Evolutionary conservation across 1,140 invertebrate species (phyloP).

Genomic region (Planococcus citri): DNA sequence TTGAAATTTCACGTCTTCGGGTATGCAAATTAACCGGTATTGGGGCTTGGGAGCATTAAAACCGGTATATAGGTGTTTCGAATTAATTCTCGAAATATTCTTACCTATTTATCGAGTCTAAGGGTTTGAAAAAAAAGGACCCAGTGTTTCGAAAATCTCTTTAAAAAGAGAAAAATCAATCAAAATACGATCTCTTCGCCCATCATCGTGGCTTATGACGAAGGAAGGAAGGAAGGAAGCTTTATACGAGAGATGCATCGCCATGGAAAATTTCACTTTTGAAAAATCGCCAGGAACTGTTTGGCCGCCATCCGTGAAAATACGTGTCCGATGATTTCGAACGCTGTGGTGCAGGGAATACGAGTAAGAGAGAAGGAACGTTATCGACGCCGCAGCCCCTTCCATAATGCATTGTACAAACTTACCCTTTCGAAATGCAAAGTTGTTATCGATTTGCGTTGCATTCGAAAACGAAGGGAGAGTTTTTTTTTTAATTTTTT

Average conservation of each 20-base stretch:
- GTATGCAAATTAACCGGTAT: too few relatives aligned
- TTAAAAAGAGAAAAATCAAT: not conserved
- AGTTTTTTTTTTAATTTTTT: slow-evolving; percentile 10
- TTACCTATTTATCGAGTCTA: too few relatives aligned
- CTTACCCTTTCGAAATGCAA: slow-evolving; percentile 14
- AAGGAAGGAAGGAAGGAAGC: too few relatives aligned
- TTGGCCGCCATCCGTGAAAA: not conserved
- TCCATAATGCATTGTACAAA: not conserved
- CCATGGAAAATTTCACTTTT: not conserved
- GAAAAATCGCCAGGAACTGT: too few relatives aligned
- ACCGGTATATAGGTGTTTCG: too few relatives aligned
- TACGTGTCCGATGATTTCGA: not conserved
- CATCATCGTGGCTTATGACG: not conserved
- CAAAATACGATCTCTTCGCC: not conserved
- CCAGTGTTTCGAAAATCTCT: too few relatives aligned
- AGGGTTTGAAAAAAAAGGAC: too few relatives aligned
- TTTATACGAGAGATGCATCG: too few relatives aligned
- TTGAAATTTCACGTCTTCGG: too few relatives aligned
- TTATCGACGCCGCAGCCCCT: not conserved
- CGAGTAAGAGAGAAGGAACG: not conserved
- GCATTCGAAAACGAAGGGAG: slow-evolving; percentile 13
- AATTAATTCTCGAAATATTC: too few relatives aligned
- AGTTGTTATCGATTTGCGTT: slow-evolving; percentile 16
- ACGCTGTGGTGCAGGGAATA: too few relatives aligned
- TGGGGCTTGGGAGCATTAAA: too few relatives aligned